Evolutionary conservation across 1,140 invertebrate species (phyloP), one percentile per base, ranked within the genome.

Genomic region (Drosophila ironensis): DNA sequence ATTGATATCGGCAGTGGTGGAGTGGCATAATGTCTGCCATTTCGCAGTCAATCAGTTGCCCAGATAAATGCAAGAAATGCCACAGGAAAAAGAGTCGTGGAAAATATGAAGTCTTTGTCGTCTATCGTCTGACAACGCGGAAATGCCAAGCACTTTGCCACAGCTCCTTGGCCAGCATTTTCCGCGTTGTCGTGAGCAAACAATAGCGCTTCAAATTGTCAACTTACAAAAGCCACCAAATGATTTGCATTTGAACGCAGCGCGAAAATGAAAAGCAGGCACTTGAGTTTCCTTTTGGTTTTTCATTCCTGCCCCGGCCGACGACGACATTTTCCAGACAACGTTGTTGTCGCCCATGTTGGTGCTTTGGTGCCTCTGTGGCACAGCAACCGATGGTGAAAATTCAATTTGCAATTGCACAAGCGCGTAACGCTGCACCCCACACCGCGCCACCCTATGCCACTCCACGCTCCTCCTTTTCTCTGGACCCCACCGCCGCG

Each of bases 331-430:
- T 82, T 82, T 82, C 77, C 77, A 82, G 77, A 84, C 77, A 67
- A 40, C 54, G 54, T 52, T 53, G 51, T 30, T 40, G 41, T 4
- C 41, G 25, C 27, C 24, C 3, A n/a, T n/a, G n/a, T n/a, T n/a
- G n/a, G n/a, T n/a, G n/a, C n/a, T n/a, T n/a, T n/a, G n/a, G n/a
- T 40, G 42, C 24, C 22, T 12, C 11, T 12, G 11, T 6, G 35
- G 17, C 30, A 33, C 30, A 33, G 30, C 30, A 33, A 33, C 30
- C 46, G 50, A 46, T 72, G 70, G 59, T 78, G 71, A 67, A 86
- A 86, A 86, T 86, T 86, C 81, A 86, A 86, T 86, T 86, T 86
- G 72, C 74, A 87, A 75, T 86, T 72, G 82, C 80, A 86, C 75
- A 86, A 86, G 53, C 74, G 80, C 81, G 80, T 86, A 84, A 84